Evolutionary conservation across 2,888 invertebrate genomes (phyloP), one percentile per base, ranked within the genome.

Genomic region (Rhyacophila evoluta): DNA sequence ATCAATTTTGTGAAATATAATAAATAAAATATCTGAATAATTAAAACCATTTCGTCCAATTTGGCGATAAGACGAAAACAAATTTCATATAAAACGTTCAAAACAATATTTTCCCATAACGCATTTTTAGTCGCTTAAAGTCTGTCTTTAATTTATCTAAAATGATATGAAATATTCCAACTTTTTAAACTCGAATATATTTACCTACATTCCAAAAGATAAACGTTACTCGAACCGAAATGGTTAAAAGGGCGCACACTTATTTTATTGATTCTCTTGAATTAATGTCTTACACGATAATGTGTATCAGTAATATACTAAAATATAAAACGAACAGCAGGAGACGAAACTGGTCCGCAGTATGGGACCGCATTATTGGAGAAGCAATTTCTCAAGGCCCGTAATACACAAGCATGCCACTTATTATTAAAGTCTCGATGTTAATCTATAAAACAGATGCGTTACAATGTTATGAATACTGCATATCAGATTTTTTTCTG

Each of bases 401-500:
- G 36, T 41, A 39, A 36, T 12, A 69, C 29, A 69, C 25, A 19
- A 19, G 19, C 10, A 55, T 1, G 2, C 38, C 4, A 15, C 19
- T n/a, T 72, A 72, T 77, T 77, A 72, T 78, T 75, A 75, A 68
- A 71, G 19, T 25, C 5, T 10, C 41, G 73, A 77, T 72, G 78
- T 15, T 81, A 79, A 81, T 81, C 80, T 81, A 74, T 69, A 39
- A 74, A 81, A 72, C 81, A 81, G 81, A 81, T 81, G 80, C 75
- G 75, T 36, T 33, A 74, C 75, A 55, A 55, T 55, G 19, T 55
- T 25, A n/a, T 25, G 55, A 55, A 55, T 25, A 19, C 25, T 19
- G 0, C 19, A 33, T 55, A 38, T 38, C n/a, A 11, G 38, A 11
- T 38, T 25, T 55, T 15, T 3, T 55, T 55, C 8, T 55, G 0